Conservation (phyloP, 2,113 vertebrate genomes). For the Nothobranchius kuhntae region DNA sequence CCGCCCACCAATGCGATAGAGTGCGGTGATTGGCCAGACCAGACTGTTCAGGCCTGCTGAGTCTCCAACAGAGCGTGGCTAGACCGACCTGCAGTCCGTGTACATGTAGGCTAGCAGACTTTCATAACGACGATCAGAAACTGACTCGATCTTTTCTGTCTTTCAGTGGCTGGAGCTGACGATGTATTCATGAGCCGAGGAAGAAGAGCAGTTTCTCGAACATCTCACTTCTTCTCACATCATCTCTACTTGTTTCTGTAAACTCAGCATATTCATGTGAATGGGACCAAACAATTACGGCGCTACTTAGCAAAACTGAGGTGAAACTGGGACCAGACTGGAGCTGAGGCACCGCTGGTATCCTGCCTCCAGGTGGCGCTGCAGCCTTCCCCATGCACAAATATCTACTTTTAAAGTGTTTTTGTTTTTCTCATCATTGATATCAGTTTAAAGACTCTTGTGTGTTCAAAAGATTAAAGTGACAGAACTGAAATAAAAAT, state of each 20-base stretch:
- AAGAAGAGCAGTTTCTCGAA: background rate
- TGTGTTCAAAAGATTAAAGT: conserved; percentile 49
- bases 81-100: no score
- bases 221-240: no score
- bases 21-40: no score
- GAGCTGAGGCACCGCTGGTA: background rate
- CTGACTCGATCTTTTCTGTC: conserved; percentile 2
- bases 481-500: background rate
- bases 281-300: conserved; percentile 39
- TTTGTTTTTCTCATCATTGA: background rate
- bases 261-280: background rate
- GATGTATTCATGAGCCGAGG: conserved; percentile 77
- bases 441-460: conserved; percentile 2
- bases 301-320: fast-evolving
- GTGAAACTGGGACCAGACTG: conserved; percentile 13
- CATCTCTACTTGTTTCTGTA: background rate
- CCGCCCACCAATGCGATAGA: no score
- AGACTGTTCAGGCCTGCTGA: no score
- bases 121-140: background rate
- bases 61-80: no score
- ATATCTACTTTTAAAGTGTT: background rate
- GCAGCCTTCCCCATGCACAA: background rate
- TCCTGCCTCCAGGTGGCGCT: conserved; percentile 25
- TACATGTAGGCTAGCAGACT: no score
- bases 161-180: conserved; percentile 81